Conservation (phyloP, 1,140 invertebrate genomes). For the Tetragonula clypearis region DNA sequence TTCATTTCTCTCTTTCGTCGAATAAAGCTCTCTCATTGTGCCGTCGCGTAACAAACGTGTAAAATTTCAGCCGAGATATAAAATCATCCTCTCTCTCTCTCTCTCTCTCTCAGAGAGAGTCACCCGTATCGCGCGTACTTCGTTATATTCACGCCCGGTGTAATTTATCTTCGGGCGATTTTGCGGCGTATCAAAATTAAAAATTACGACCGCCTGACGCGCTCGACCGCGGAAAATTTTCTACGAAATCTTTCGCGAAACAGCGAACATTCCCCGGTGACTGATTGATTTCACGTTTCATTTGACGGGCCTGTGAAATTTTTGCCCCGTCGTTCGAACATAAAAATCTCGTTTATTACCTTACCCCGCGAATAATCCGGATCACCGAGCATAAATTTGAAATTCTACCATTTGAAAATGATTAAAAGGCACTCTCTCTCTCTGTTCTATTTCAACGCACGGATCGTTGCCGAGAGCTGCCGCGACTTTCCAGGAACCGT, state of each 20-base stretch:
- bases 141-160: background rate
- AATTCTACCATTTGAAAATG: background rate
- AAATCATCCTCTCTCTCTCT: slow-evolving; percentile 10
- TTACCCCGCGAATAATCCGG: background rate
- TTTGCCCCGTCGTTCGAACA: background rate
- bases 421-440: background rate
- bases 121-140: background rate
- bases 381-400: background rate
- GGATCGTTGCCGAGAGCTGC: background rate
- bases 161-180: slow-evolving; percentile 12
- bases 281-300: background rate
- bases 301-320: background rate
- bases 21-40: slow-evolving; percentile 9
- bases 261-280: background rate
- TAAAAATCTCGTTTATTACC: background rate
- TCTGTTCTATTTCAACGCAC: background rate
- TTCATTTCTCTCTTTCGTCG: slow-evolving; percentile 12
- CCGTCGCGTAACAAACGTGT: background rate
- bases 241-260: background rate
- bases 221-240: background rate
- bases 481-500: background rate
- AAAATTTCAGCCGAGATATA: slow-evolving; percentile 17
- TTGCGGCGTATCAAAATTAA: background rate
- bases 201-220: background rate
- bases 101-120: too few species aligned